phyloP scores from a whole-genome alignment of 2,797 vertebrate genomes.

The Ciconia nigra region DNA sequence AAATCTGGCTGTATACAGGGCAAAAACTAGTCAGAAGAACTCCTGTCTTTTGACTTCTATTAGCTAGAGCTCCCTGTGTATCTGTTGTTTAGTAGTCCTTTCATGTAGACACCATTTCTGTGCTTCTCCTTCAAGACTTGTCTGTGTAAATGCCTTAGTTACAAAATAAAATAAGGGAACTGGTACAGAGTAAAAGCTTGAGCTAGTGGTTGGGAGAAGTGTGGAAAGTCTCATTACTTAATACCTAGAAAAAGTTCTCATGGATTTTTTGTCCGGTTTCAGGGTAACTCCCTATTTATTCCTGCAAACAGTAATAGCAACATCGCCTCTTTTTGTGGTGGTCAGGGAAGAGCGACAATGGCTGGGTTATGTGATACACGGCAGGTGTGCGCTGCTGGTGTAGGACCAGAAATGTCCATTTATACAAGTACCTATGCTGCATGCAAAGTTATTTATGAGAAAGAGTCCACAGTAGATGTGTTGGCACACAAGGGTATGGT shows the following conservation, averaged over 20 bases:
- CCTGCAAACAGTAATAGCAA: neutral
- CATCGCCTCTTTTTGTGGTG: neutral
- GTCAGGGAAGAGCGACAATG: neutral
- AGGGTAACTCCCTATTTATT: neutral
- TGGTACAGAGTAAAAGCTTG: neutral
- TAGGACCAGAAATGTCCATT: neutral
- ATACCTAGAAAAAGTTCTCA: neutral
- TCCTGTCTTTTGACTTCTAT: neutral
- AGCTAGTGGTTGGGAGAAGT: neutral
- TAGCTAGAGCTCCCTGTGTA: neutral
- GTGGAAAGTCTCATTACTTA: neutral
- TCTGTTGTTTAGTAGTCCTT: too few species aligned
- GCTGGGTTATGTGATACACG: fast-evolving
- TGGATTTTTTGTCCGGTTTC: neutral
- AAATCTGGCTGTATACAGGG: neutral
- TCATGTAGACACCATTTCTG: neutral
- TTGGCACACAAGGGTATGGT: neutral
- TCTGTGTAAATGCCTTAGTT: neutral
- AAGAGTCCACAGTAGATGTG: neutral
- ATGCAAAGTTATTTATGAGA: neutral
- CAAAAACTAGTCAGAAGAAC: neutral
- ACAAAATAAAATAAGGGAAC: neutral
- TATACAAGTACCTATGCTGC: neutral
- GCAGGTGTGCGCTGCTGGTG: neutral
- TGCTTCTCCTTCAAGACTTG: neutral